phyloP scores from a whole-genome alignment of 1,140 invertebrate species.

The Lordiphosa collinella region DNA sequence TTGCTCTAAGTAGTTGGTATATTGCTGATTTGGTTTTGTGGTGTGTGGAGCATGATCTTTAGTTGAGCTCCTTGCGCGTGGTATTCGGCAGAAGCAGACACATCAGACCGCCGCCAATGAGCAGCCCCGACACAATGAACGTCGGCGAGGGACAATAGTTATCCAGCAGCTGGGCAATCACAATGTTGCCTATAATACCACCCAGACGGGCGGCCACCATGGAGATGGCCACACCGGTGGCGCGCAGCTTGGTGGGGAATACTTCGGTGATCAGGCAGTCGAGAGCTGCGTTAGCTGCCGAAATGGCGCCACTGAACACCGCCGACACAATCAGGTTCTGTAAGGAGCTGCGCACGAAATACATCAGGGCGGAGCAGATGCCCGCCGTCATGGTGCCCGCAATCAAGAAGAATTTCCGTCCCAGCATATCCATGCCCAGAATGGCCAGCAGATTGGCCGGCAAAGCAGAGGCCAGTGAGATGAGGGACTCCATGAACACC shows the following conservation, averaged over 20 bases:
- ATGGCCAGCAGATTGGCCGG: slow-evolving; percentile 92
- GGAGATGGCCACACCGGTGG: slow-evolving; percentile 91
- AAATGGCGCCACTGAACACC: slow-evolving; percentile 92
- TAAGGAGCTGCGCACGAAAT: slow-evolving; percentile 89
- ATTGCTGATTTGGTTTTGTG: not conserved
- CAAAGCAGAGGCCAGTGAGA: slow-evolving; percentile 90
- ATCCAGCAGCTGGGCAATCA: slow-evolving; percentile 90
- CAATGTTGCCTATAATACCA: slow-evolving; percentile 92
- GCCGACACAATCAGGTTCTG: slow-evolving; percentile 92
- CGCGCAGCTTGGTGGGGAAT: slow-evolving; percentile 91
- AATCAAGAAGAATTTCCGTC: slow-evolving; percentile 93
- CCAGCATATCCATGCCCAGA: slow-evolving; percentile 87
- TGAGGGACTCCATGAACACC: slow-evolving; percentile 92
- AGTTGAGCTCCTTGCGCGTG: slow-evolving; percentile 89
- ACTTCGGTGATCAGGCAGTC: slow-evolving; percentile 94
- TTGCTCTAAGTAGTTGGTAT: slow-evolving; percentile 9
- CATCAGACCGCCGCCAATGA: slow-evolving; percentile 90
- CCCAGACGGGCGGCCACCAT: slow-evolving; percentile 92
- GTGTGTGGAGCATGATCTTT: slow-evolving; percentile 9
- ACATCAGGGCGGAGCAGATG: slow-evolving; percentile 90
- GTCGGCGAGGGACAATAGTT: slow-evolving; percentile 91
- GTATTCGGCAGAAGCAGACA: slow-evolving; percentile 92
- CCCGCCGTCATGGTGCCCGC: slow-evolving; percentile 93
- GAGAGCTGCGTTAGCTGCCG: slow-evolving; percentile 91
- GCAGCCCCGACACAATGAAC: slow-evolving; percentile 89